Conservation (phyloP, 2,113 vertebrate species). For the Ophiodon elongatus region DNA sequence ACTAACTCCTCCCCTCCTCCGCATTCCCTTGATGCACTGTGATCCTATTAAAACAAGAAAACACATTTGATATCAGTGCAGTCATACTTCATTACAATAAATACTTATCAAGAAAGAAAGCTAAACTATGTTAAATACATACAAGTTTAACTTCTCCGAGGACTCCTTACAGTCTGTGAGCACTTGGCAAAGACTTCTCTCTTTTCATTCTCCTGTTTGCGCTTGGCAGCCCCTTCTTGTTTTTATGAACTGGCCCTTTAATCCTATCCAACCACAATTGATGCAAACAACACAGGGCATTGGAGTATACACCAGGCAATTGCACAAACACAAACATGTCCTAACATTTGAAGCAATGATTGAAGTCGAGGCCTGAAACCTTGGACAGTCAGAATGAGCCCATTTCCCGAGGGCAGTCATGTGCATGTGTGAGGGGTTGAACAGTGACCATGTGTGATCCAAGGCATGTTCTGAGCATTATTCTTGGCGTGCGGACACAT, state of each 20-base stretch:
- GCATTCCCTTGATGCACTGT: conserved; percentile 32
- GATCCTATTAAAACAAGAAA: conserved; percentile 56
- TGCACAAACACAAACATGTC: conserved; percentile 78
- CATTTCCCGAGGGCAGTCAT: conserved; percentile 51
- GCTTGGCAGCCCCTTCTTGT: conserved; percentile 55
- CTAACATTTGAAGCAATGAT: conserved; percentile 74
- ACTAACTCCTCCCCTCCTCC: conserved; percentile 26
- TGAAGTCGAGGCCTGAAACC: conserved; percentile 53
- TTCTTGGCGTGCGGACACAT: conserved; percentile 68
- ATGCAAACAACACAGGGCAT: conserved; percentile 67
- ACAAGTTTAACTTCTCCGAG: conserved; percentile 46
- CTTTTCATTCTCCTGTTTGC: conserved; percentile 55
- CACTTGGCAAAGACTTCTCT: conserved; percentile 45
- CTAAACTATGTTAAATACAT: conserved; percentile 54
- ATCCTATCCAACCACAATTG: conserved; percentile 52
- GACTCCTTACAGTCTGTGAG: conserved; percentile 50
- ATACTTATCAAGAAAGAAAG: conserved; percentile 41
- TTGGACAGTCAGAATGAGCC: conserved; percentile 39
- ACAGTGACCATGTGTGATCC: conserved; percentile 58
- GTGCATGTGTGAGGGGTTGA: conserved; percentile 34
- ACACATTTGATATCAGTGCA: conserved; percentile 49
- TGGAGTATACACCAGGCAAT: conserved; percentile 59
- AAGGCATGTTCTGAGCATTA: conserved; percentile 71
- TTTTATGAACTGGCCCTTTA: conserved; percentile 71
- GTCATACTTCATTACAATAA: conserved; percentile 50